Percentiles rank a stretch among this genome's conserved stretches.
These are phyloP conservation scores for Spatulosminthurus flaviceps DNA, from an alignment of 2,888 invertebrate species.

Conservation along the genomic window DNA sequence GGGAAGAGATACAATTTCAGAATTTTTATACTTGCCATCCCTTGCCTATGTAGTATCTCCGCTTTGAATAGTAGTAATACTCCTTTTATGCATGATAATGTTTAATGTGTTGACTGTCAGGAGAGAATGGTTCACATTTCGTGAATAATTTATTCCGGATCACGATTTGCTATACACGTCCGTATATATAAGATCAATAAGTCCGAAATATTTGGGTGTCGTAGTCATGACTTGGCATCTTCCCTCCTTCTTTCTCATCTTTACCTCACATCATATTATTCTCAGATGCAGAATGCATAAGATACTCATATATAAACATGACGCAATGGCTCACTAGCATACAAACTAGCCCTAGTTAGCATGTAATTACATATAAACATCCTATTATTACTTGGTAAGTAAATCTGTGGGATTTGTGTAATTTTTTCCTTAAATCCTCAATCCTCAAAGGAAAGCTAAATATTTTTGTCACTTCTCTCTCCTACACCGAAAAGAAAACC, in stretches of 20 bases:
- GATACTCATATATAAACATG: no score
- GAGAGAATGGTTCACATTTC: slow-evolving; percentile 52
- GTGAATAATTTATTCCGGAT: slow-evolving; percentile 63
- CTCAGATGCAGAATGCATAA: neutral
- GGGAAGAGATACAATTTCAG: neutral
- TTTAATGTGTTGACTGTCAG: slow-evolving; percentile 33
- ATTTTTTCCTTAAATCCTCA: no score
- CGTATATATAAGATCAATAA: slow-evolving; percentile 53
- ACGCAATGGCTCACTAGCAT: neutral
- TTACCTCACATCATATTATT: neutral
- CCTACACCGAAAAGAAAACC: no score
- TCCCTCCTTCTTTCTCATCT: slow-evolving; percentile 27
- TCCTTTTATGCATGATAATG: slow-evolving; percentile 1
- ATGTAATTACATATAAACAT: neutral
- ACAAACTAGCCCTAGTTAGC: neutral
- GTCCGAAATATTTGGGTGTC: slow-evolving; percentile 53
- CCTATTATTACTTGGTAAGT: no score
- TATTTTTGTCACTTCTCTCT: no score
- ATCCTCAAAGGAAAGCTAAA: no score
- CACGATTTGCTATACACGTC: slow-evolving; percentile 57
- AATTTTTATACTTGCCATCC: neutral
- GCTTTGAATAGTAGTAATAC: no score
- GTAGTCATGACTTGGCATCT: slow-evolving; percentile 49
- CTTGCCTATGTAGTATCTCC: neutral
- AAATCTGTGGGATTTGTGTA: no score